Evolutionary conservation across 2,888 invertebrate species (phyloP).

Genomic region (Digitonthophagus gazella): DNA sequence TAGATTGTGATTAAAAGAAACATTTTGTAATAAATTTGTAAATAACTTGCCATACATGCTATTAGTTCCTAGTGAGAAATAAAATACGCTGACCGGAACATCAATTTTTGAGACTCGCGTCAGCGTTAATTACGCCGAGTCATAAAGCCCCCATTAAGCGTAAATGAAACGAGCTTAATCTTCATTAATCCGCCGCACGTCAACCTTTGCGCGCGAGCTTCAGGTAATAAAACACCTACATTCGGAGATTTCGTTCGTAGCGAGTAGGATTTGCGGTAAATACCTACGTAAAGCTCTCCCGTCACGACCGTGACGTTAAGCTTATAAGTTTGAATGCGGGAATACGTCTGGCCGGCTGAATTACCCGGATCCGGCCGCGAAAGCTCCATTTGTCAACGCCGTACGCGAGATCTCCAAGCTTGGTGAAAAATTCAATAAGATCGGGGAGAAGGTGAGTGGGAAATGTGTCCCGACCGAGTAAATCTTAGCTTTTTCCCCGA

Average conservation of each 20-base stretch:
- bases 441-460: not conserved
- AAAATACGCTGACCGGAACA: too few species aligned
- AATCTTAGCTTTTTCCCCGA: not conserved
- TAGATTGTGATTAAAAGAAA: too few species aligned
- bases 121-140: not conserved
- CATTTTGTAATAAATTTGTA: too few species aligned
- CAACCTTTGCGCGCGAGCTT: not conserved
- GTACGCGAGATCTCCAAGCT: not conserved
- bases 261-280: not conserved
- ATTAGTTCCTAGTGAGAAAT: too few species aligned
- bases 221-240: not conserved
- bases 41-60: too few species aligned
- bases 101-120: too few species aligned
- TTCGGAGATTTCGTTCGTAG: not conserved
- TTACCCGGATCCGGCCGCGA: not conserved
- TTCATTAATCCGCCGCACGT: not conserved
- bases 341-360: not conserved
- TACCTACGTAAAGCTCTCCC: not conserved
- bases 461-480: not conserved
- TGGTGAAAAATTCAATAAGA: not conserved
- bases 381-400: not conserved
- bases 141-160: not conserved
- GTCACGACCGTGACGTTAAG: not conserved
- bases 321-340: not conserved
- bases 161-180: not conserved